A percentile compares a stretch with the other conserved stretches of the same genome.
These are phyloP conservation scores for Chrysomallon squamiferum DNA, from an alignment of 1,140 invertebrate species.

Conservation along the genomic window DNA sequence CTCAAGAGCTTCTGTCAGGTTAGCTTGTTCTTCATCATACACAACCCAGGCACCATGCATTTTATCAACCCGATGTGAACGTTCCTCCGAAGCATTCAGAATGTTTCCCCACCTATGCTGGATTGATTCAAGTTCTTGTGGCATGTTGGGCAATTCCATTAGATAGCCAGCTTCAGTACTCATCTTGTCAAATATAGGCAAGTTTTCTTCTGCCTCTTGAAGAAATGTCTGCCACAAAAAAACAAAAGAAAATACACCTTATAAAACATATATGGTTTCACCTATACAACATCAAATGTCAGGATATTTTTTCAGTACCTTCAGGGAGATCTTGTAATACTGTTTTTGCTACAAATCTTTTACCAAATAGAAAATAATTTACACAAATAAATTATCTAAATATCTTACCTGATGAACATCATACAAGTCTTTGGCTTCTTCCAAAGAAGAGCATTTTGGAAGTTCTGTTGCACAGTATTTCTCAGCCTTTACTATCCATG, in stretches of 20 bases:
- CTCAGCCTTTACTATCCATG: constrained; percentile 88
- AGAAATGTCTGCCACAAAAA: constrained; percentile 65
- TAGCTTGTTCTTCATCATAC: constrained; percentile 43
- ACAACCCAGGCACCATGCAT: constrained; percentile 50
- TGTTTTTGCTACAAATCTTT: no score
- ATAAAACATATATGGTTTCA: no score
- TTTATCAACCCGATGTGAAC: constrained; percentile 50
- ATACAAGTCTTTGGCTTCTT: constrained; percentile 80
- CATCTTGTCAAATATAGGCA: constrained; percentile 63
- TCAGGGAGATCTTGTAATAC: no score
- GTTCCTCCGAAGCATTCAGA: constrained; percentile 44
- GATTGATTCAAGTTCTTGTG: constrained; percentile 59
- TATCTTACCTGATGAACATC: constrained; percentile 63
- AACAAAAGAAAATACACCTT: not conserved
- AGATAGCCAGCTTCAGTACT: constrained; percentile 54
- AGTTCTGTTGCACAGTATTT: constrained; percentile 74
- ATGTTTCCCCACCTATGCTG: constrained; percentile 63
- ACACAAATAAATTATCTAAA: no score
- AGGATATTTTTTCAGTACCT: no score
- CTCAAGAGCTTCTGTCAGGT: constrained; percentile 49
- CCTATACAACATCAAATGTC: no score
- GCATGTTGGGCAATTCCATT: constrained; percentile 67
- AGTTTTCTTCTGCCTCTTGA: constrained; percentile 78
- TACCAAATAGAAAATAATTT: no score
- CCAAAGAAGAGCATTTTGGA: constrained; percentile 70